A percentile compares a stretch with the other conserved stretches of the same genome.
phyloP scores from a whole-genome alignment of 2,888 invertebrate genomes.

The Cheilosia variabilis region DNA sequence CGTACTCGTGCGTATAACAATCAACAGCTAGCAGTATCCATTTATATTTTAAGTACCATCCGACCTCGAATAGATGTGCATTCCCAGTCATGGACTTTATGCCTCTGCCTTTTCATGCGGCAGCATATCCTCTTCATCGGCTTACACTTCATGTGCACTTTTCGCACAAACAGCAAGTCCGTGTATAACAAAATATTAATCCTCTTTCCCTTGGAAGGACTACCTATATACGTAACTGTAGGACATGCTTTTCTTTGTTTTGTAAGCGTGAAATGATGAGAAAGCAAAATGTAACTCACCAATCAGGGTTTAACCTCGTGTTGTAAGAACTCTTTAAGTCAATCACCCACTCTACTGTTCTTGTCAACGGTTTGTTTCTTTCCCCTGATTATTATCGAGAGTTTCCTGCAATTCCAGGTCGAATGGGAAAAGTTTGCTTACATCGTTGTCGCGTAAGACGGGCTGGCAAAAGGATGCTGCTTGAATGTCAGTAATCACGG shows the following conservation, averaged over 20 bases:
- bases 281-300: background rate
- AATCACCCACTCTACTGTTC: background rate
- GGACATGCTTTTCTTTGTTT: conserved; percentile 3
- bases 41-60: conserved; percentile 47
- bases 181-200: conserved; percentile 55
- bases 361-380: conserved; percentile 23
- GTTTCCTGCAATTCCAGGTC: conserved; percentile 2
- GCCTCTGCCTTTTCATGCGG: background rate
- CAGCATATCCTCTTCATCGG: conserved; percentile 8
- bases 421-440: conserved; percentile 26
- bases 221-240: conserved; percentile 2
- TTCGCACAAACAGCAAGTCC: conserved; percentile 28
- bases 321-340: conserved; percentile 9
- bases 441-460: background rate
- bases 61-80: conserved; percentile 27
- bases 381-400: background rate
- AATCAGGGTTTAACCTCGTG: conserved; percentile 6
- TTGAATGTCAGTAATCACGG: conserved; percentile 22
- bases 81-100: conserved; percentile 43
- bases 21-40: conserved; percentile 36
- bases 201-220: conserved; percentile 16
- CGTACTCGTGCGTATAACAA: conserved; percentile 27
- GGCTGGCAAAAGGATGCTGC: conserved; percentile 5
- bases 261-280: conserved; percentile 25
- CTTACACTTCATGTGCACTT: conserved; percentile 38